Base-by-base conservation (phyloP, 2,113 vertebrate species). In the Silurus asotus region DNA sequence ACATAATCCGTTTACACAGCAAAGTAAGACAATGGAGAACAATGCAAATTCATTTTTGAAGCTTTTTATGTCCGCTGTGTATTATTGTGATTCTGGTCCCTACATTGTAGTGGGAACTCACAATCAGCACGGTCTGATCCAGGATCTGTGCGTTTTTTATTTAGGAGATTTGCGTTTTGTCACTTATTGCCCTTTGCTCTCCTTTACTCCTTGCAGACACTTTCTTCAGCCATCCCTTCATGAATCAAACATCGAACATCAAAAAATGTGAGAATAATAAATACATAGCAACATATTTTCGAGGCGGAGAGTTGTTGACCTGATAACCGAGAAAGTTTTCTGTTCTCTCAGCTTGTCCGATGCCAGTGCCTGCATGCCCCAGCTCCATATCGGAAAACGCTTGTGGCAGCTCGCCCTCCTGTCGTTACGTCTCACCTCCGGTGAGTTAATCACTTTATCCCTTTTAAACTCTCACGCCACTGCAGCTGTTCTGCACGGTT, bases 141-240 rank as follows among this genome's bases (percentile, higher is more conserved):
- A 55, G 51, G 74, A 25, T 55, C 20, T 77, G 23, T 77, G 48
- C 51, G 14, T 1, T 6, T 77, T 7, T 77, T 77, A 15, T 78
- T 78, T 37, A 37, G 14, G 13, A 78, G 76, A 19, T 58, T 76
- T 55, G 23, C n/a, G 25, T 65, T 10, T 65, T 56, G 6, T 56
- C 83, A 1, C 79, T 59, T 25, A 69, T 19, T 84, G 13, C 51
- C 65, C n/a, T 74, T 25, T 58, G n/a, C 65, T 76, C 8, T 89
- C 37, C 53, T 78, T 85, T 89, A 88, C 93, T 85, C 49, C 91
- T 92, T 94, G 13, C 92, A 99, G 97, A 99, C 86, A 84, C 94
- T 0, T 99, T 99, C 93, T 99, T 99, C 93, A 96, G 89, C 92
- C 97, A 98, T 93, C 96, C 97, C 91, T 99, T 99, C 92, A 93